phyloP scores from a whole-genome alignment of 2,113 vertebrate genomes.

The Corydoras sp. region DNA sequence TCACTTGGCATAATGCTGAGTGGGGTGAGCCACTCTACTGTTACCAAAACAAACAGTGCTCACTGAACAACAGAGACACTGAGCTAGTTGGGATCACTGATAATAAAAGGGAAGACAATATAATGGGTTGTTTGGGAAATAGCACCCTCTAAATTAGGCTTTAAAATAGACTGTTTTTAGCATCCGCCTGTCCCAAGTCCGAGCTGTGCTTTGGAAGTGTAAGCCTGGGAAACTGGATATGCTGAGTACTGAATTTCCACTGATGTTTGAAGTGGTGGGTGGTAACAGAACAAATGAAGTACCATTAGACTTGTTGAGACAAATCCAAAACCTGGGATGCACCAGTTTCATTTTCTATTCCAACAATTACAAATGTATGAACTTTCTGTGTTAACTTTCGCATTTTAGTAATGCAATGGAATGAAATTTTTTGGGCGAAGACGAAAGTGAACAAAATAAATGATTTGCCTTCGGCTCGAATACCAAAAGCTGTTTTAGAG shows the following conservation, averaged over 20 bases:
- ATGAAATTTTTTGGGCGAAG: too few species aligned
- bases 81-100: conserved; percentile 8
- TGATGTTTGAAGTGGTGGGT: background rate
- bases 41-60: conserved; percentile 32
- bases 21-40: conserved; percentile 20
- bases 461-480: too few species aligned
- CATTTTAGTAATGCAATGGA: too few species aligned
- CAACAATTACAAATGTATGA: too few species aligned
- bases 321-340: background rate
- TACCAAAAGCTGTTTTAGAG: too few species aligned
- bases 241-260: background rate
- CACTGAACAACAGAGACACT: conserved; percentile 21
- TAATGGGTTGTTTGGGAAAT: conserved; percentile 5
- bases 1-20: conserved; percentile 21
- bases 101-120: conserved; percentile 2
- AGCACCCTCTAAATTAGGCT: background rate
- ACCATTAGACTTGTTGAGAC: background rate
- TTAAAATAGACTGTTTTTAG: background rate
- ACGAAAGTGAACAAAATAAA: too few species aligned
- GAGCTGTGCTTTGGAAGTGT: background rate
- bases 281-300: background rate
- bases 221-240: background rate
- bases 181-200: background rate
- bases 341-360: too few species aligned
- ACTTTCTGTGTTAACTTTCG: too few species aligned